Percentiles rank a stretch among this genome's conserved stretches.
These are phyloP conservation scores for Hyles lineata DNA, from an alignment of 2,888 invertebrate species.

Conservation along the genomic window DNA sequence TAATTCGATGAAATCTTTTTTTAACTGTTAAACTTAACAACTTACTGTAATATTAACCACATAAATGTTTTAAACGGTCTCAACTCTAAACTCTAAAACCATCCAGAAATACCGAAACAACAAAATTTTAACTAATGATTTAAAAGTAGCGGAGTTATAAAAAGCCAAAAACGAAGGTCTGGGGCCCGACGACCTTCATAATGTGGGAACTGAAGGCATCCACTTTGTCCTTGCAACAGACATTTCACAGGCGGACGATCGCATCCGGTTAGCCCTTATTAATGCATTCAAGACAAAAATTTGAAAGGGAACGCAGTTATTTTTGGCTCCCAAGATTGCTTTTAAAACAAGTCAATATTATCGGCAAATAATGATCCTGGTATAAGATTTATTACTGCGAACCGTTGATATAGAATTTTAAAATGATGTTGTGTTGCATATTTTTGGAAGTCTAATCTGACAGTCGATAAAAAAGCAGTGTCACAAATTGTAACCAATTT, in stretches of 20 bases:
- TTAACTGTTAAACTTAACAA: too few relatives aligned
- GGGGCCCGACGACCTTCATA: slow-evolving; percentile 55
- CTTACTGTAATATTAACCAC: too few relatives aligned
- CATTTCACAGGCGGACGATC: slow-evolving; percentile 51
- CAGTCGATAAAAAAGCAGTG: neutral
- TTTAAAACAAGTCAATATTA: neutral
- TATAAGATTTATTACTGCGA: neutral
- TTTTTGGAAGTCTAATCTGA: slow-evolving; percentile 5
- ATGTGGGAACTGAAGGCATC: slow-evolving; percentile 64
- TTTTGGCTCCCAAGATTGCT: slow-evolving; percentile 1
- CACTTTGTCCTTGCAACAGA: slow-evolving; percentile 64
- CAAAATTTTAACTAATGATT: neutral
- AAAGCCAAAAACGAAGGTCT: slow-evolving; percentile 44
- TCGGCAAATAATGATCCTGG: neutral
- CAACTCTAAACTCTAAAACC: neutral
- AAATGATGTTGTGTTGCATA: neutral
- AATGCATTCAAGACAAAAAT: slow-evolving; percentile 33
- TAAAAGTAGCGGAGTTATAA: slow-evolving; percentile 31
- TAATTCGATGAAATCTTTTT: too few relatives aligned
- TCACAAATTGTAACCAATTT: neutral
- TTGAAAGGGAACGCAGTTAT: slow-evolving; percentile 33
- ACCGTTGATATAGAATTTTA: neutral
- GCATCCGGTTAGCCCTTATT: slow-evolving; percentile 64
- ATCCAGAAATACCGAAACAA: neutral
- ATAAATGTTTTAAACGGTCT: too few relatives aligned